These are phyloP conservation scores for Bucco capensis DNA, from an alignment of 2,113 vertebrate genomes.

Conservation along the genomic window DNA sequence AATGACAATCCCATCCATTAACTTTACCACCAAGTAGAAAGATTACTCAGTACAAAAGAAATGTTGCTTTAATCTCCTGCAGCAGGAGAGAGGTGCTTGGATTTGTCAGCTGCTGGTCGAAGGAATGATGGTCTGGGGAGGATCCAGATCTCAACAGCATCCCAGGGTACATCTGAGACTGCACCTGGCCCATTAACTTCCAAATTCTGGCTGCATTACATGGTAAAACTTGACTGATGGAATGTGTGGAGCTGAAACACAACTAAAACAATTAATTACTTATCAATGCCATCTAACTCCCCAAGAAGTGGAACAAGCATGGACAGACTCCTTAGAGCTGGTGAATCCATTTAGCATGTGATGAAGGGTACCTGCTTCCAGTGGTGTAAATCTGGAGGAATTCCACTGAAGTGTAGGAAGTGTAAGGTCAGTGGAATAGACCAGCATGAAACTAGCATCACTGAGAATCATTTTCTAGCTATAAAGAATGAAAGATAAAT, in stretches of 20 bases:
- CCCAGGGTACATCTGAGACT: neutral
- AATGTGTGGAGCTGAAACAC: neutral
- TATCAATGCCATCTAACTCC: neutral
- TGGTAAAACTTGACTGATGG: neutral
- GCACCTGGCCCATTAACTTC: slow-evolving; percentile 17
- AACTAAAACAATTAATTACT: neutral
- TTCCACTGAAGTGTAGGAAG: neutral
- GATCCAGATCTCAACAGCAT: neutral
- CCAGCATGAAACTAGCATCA: neutral
- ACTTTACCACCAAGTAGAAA: slow-evolving; percentile 59
- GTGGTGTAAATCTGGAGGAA: slow-evolving; percentile 1
- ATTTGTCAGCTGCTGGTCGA: slow-evolving; percentile 15
- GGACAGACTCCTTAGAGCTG: neutral
- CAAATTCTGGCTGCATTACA: neutral
- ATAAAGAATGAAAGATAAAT: slow-evolving; percentile 27
- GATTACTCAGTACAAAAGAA: slow-evolving; percentile 51
- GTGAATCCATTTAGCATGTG: neutral
- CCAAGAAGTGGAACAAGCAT: neutral
- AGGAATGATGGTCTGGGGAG: slow-evolving; percentile 28
- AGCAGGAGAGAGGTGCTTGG: neutral
- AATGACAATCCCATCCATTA: slow-evolving; percentile 43
- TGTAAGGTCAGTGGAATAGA: slow-evolving; percentile 30
- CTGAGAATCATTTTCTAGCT: slow-evolving; percentile 7
- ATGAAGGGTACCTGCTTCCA: neutral
- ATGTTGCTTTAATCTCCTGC: slow-evolving; percentile 56